phyloP scores from a whole-genome alignment of 2,888 invertebrate genomes.

The Hesperia comma region DNA sequence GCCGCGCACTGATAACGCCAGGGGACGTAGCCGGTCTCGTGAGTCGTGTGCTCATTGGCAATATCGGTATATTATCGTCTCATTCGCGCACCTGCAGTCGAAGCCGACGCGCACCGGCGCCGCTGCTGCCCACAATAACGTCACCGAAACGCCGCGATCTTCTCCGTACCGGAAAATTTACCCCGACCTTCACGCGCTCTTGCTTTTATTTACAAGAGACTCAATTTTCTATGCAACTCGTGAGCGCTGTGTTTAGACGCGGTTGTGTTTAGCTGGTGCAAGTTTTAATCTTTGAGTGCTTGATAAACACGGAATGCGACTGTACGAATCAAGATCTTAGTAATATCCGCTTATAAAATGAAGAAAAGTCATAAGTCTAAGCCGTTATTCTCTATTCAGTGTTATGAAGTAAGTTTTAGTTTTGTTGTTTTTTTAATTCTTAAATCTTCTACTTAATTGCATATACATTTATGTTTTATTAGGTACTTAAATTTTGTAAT shows the following conservation, averaged over 20 bases:
- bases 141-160: constrained; percentile 52
- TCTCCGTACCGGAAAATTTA: constrained; percentile 66
- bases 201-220: constrained; percentile 47
- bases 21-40: constrained; percentile 27
- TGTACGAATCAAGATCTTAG: constrained; percentile 28
- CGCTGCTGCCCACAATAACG: constrained; percentile 40
- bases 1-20: constrained; percentile 54
- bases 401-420: constrained; percentile 84
- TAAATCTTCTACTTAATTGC: background rate
- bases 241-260: constrained; percentile 39
- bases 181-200: constrained; percentile 70
- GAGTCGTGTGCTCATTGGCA: constrained; percentile 25
- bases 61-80: constrained; percentile 30
- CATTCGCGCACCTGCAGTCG: constrained; percentile 47
- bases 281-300: constrained; percentile 17
- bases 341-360: constrained; percentile 52
- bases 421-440: constrained; percentile 6
- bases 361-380: constrained; percentile 71
- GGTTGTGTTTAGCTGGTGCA: constrained; percentile 34
- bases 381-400: constrained; percentile 84
- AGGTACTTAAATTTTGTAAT: no score
- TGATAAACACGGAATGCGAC: constrained; percentile 40
- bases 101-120: constrained; percentile 40
- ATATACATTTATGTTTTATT: no score
- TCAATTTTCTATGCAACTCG: constrained; percentile 42